Percentiles rank a stretch among this genome's conserved stretches.
These are phyloP conservation scores for Drosophila tanythrix DNA, from an alignment of 2,888 invertebrate species.

Conservation along the genomic window DNA sequence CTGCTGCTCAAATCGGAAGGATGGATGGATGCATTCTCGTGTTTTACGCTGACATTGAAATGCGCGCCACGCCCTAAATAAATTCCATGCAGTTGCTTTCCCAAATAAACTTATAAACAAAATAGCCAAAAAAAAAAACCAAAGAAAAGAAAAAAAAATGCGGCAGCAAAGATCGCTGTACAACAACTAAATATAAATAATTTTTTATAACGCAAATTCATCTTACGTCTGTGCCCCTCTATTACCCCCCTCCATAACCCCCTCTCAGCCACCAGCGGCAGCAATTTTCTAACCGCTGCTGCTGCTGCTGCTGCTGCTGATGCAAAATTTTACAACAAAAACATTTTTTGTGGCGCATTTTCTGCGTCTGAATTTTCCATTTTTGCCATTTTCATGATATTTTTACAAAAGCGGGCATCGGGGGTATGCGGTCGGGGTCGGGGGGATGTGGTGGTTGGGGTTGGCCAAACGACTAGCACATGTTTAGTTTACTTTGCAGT, in stretches of 20 bases:
- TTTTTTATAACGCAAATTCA: conserved; percentile 69
- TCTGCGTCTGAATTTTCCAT: conserved; percentile 73
- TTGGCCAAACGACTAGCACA: conserved; percentile 79
- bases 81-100: conserved; percentile 48
- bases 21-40: conserved; percentile 28
- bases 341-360: conserved; percentile 77
- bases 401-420: conserved; percentile 49
- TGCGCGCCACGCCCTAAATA: conserved; percentile 14
- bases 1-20: conserved; percentile 42
- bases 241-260: background rate
- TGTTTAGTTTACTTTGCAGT: conserved; percentile 81
- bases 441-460: conserved; percentile 4
- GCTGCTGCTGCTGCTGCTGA: conserved; percentile 15
- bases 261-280: background rate
- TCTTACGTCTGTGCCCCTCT: conserved; percentile 1
- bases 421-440: background rate
- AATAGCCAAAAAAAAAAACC: conserved; percentile 24
- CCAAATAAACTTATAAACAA: conserved; percentile 2
- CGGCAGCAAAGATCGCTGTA: conserved; percentile 15
- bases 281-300: conserved; percentile 4
- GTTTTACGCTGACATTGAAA: conserved; percentile 51
- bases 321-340: conserved; percentile 61
- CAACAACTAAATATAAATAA: conserved; percentile 61
- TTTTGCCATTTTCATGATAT: conserved; percentile 78
- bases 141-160: conserved; percentile 13